Percentiles rank a stretch among this genome's conserved stretches.
phyloP scores from a whole-genome alignment of 2,888 invertebrate genomes.

The Rotaria macrura region DNA sequence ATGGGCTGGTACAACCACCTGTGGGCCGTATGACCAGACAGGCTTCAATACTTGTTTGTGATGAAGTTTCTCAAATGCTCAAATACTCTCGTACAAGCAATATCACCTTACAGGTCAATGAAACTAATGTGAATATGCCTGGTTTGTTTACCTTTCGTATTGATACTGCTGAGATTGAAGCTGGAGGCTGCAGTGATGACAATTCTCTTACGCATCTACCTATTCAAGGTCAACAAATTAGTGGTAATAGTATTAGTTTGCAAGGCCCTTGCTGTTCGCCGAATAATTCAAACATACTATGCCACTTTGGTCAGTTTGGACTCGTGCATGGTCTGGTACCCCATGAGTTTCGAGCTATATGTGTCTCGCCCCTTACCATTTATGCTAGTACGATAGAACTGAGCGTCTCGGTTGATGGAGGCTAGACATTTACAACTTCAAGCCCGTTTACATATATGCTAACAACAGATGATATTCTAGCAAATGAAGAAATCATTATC shows the following conservation, averaged over 20 bases:
- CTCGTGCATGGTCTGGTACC: neutral
- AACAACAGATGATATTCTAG: neutral
- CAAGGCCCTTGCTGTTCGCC: constrained; percentile 7
- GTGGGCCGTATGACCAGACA: neutral
- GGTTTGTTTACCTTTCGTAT: constrained; percentile 16
- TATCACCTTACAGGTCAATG: neutral
- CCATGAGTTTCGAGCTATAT: neutral
- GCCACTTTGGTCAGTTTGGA: neutral
- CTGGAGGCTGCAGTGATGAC: neutral
- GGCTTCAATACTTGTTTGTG: constrained; percentile 28
- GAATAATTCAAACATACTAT: neutral
- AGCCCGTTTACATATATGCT: neutral
- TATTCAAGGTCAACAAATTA: too few relatives aligned
- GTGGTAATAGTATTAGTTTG: neutral
- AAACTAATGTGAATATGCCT: constrained; percentile 19
- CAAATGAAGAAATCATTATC: neutral
- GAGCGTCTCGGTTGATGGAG: neutral
- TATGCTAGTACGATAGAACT: neutral
- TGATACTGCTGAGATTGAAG: neutral
- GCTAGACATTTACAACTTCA: neutral
- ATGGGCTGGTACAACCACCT: neutral
- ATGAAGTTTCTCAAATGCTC: too few relatives aligned
- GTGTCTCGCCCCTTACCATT: neutral
- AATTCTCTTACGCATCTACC: too few relatives aligned
- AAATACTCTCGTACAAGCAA: neutral